Base-by-base conservation (phyloP, 2,888 invertebrate species). In the Entomobrya proxima region DNA sequence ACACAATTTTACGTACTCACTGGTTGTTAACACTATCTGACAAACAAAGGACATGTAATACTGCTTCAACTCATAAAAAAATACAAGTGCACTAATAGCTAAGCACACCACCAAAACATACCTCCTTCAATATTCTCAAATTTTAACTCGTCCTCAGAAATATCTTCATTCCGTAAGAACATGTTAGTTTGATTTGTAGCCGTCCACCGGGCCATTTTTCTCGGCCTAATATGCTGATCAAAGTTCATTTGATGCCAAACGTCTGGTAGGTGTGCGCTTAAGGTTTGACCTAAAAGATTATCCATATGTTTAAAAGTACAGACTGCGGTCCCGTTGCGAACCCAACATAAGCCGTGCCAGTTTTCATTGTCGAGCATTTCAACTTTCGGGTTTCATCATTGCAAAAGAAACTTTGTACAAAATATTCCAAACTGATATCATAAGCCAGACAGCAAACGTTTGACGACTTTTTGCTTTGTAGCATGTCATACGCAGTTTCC, bases 141-240 rank as follows among this genome's bases (percentile, higher is more conserved):
- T 5, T 87, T 87, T 15, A 88, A 55, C 15, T 86, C 75, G 37
- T 15, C 44, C 0, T 76, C 82, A 15, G 35, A 37, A 4, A 61
- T 44, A 18, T 40, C 76, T 15, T 35, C 37, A n/a, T n/a, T 27
- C 67, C 30, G 27, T 64, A 15, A 81, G 32, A 47, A 82, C 80
- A 13, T 64, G 3, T 84, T 64, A 5, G 72, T 82, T 61, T 88
- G 87, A 67, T 87, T 87, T 1, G 86, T 85, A 1, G 55, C 72
- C 40, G 40, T 61, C 85, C 85, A 88, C 87, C 87, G 87, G 9
- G 79, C 79, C 30, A 85, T 18, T 55, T 88, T 88, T 50, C 69
- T 40, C 18, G 35, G 35, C 21, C 86, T 52, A 0, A 88, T 85
- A 40, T 82, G 80, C 9, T 82, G 7, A 69, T 86, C 83, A 74